Percentiles rank a stretch among this genome's conserved stretches.
phyloP scores from a whole-genome alignment of 2,113 vertebrate genomes.

The Ictalurus punctatus region DNA sequence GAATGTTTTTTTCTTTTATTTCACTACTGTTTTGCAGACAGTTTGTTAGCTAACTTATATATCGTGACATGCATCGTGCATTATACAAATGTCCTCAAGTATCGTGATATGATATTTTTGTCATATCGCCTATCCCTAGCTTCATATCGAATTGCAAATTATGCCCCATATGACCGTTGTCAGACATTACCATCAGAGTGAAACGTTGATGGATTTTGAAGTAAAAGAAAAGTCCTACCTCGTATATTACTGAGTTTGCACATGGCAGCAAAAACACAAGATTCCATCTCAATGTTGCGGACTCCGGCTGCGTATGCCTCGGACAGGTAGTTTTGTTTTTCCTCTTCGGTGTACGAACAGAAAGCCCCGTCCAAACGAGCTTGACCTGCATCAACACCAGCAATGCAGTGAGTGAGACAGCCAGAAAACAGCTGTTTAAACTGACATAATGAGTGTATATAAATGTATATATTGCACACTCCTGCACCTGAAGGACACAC shows the following conservation, averaged over 20 bases:
- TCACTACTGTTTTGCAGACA: no score
- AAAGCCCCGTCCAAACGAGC: slow-evolving; percentile 93
- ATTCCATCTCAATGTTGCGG: slow-evolving; percentile 96
- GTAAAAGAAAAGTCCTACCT: slow-evolving; percentile 69
- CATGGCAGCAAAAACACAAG: slow-evolving; percentile 87
- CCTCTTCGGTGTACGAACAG: slow-evolving; percentile 84
- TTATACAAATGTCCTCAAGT: no score
- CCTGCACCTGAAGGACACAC: neutral
- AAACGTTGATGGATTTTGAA: neutral
- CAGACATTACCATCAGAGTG: neutral
- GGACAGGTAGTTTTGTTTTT: slow-evolving; percentile 84
- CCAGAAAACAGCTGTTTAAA: neutral
- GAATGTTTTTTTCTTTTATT: no score
- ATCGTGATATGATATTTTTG: no score
- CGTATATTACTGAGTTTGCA: slow-evolving; percentile 82
- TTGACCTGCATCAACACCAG: slow-evolving; percentile 77
- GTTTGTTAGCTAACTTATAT: no score
- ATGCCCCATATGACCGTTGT: neutral
- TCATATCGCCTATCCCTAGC: no score
- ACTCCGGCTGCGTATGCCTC: slow-evolving; percentile 81
- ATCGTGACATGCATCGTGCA: no score
- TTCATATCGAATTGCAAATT: neutral
- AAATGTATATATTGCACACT: neutral
- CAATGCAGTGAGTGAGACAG: neutral
- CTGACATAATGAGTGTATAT: neutral